Evolutionary conservation across 2,888 invertebrate species (phyloP).

Genomic region (Sipha maydis): DNA sequence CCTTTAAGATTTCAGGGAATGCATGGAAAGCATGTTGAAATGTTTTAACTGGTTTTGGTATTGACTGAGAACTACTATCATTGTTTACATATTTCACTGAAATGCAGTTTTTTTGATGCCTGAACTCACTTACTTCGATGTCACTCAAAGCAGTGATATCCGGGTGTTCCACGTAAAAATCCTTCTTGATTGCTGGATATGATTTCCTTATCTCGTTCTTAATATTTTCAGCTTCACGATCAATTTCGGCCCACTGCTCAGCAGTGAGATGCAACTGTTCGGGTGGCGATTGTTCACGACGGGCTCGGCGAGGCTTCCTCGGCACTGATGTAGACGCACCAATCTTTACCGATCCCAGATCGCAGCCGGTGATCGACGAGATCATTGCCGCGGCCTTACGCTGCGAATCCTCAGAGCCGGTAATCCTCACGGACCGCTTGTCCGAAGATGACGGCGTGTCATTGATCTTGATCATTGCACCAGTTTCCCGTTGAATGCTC

Average conservation of each 20-base stretch:
- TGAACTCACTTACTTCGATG: slow-evolving; percentile 72
- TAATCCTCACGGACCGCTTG: background rate
- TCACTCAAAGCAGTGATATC: slow-evolving; percentile 75
- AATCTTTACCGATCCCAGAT: background rate
- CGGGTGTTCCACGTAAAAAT: slow-evolving; percentile 85
- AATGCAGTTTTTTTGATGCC: slow-evolving; percentile 66
- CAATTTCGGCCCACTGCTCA: background rate
- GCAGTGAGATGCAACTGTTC: background rate
- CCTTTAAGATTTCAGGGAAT: slow-evolving; percentile 84
- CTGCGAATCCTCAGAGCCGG: background rate
- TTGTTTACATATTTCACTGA: slow-evolving; percentile 1
- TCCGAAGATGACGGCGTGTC: background rate
- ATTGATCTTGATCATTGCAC: slow-evolving; percentile 77
- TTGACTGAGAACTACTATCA: slow-evolving; percentile 65
- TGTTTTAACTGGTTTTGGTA: slow-evolving; percentile 81
- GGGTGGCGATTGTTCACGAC: background rate
- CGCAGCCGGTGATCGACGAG: no score
- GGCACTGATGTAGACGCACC: background rate
- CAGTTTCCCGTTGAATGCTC: slow-evolving; percentile 79
- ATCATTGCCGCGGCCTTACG: background rate
- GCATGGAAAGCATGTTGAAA: slow-evolving; percentile 78
- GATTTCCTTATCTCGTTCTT: slow-evolving; percentile 74
- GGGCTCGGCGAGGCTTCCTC: background rate
- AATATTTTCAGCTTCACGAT: slow-evolving; percentile 45
- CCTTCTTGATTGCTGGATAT: slow-evolving; percentile 78